Evolutionary conservation across 1,140 invertebrate species (phyloP), one percentile per base, ranked within the genome.

Genomic region (Bombus impatiens): DNA sequence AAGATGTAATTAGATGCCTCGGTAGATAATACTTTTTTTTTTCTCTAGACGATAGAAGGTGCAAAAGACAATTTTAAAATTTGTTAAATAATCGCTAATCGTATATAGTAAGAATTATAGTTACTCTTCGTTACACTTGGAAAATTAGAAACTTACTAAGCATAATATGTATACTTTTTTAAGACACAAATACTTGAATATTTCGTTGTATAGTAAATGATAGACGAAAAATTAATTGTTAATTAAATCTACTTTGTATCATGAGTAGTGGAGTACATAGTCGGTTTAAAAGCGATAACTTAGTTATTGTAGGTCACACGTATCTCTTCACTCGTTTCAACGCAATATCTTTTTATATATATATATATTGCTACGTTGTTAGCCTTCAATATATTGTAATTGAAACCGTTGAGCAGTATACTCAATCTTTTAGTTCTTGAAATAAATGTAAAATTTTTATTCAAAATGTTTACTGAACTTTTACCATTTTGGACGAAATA

Each of bases 401-500:
- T 35, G 40, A 59, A 76, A 37, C 25, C 76, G 18, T 67, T 28
- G 8, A 77, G 4, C 68, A 47, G 28, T n/a, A 67, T 42, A 59
- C n/a, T 25, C 35, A 3, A 32, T 68, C 22, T 71, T 44, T 28
- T 28, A 13, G 25, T 18, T 78, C 28, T 59, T 28, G 25, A 77
- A 77, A 59, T n/a, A 57, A 78, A 78, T 44, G 9, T 40, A 32
- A 37, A 81, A 81, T 78, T 44, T 44, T 6, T 40, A 25, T 70
- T 10, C 9, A 89, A 79, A 78, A 94, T 94, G 93, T 62, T 93
- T 44, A 71, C 87, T 10, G 84, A 95, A 78, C 44, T 92, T 42
- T 47, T 93, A 32, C 94, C 94, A 40, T 94, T 94, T 84, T 93
- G 91, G 88, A 86, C 74, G 18, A 93, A 94, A 78, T 92, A 94